Percentiles rank a stretch among this genome's conserved stretches.
Evolutionary conservation across 2,113 vertebrate species (phyloP).

Genomic region (Lathamus discolor): DNA sequence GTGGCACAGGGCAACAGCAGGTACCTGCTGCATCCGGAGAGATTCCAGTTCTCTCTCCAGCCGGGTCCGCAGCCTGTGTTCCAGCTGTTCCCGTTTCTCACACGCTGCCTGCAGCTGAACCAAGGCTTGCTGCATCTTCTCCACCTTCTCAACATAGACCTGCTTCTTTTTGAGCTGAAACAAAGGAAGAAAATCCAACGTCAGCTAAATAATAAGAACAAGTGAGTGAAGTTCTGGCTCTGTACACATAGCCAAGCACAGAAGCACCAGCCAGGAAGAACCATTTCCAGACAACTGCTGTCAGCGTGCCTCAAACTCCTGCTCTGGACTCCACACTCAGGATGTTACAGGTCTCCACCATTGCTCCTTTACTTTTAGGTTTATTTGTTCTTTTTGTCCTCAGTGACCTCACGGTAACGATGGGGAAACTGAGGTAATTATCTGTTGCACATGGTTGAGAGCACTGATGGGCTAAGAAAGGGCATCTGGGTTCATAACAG

Average conservation of each 20-base stretch:
- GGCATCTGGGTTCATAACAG: not conserved
- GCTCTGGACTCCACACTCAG: not conserved
- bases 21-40: conserved; percentile 95
- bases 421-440: not conserved
- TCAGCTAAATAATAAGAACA: fast-evolving
- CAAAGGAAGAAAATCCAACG: not conserved
- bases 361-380: not conserved
- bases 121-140: conserved; percentile 96
- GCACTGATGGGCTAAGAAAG: not conserved
- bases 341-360: not conserved
- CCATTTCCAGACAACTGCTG: not conserved
- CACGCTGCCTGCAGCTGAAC: conserved; percentile 96
- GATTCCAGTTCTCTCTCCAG: conserved; percentile 95
- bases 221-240: not conserved
- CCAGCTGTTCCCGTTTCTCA: conserved; percentile 95
- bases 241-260: not conserved
- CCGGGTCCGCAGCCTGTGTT: conserved; percentile 90
- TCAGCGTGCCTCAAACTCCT: not conserved
- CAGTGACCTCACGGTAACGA: not conserved
- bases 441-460: not conserved
- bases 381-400: not conserved
- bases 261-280: not conserved
- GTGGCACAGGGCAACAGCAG: not conserved
- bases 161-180: conserved; percentile 97
- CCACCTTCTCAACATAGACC: conserved; percentile 98